Evolutionary conservation across 2,113 vertebrate genomes (phyloP).

Genomic region (Cariama cristata): DNA sequence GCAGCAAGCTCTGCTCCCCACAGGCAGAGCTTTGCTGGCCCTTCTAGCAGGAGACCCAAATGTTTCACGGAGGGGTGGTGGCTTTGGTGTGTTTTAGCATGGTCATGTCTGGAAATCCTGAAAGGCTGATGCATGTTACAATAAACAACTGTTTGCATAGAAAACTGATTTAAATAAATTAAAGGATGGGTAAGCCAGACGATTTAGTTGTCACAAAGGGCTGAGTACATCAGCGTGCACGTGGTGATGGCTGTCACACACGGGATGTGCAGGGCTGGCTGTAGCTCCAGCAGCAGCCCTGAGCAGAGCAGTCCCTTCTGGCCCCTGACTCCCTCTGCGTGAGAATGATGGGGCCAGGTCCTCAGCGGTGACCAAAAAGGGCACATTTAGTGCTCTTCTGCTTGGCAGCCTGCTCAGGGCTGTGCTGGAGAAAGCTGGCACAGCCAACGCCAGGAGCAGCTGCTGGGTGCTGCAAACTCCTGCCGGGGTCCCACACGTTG

Average conservation of each 20-base stretch:
- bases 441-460: not conserved
- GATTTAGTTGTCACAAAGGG: not conserved
- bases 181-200: not conserved
- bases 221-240: not conserved
- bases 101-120: not conserved
- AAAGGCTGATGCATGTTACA: not conserved
- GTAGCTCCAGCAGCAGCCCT: not conserved
- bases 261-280: not conserved
- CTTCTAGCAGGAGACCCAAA: not conserved
- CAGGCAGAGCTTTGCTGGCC: not conserved
- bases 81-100: not conserved
- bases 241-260: accelerated
- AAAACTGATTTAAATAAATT: not conserved
- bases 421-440: not conserved
- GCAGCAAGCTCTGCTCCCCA: not conserved
- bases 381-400: accelerated
- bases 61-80: not conserved
- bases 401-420: not conserved
- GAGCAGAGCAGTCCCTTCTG: not conserved
- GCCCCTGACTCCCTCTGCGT: not conserved
- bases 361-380: not conserved
- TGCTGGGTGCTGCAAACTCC: not conserved
- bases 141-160: not conserved
- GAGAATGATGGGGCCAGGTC: not conserved
- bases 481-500: accelerated